Conservation (phyloP, 2,797 vertebrate genomes). For the Alca torda region DNA sequence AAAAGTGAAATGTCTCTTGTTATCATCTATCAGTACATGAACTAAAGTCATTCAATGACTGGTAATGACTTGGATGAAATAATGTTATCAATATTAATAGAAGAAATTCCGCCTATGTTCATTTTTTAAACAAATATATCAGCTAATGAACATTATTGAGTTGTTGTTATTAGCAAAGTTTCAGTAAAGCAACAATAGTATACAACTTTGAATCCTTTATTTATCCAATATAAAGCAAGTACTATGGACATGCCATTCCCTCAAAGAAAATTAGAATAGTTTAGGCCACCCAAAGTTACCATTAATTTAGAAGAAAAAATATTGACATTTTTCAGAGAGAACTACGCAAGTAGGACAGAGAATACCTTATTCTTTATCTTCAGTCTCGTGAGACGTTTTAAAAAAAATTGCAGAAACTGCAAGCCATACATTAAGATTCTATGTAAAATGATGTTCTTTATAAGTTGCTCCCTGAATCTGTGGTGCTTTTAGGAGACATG, state of each 20-base stretch:
- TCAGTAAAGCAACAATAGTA: background rate
- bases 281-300: background rate
- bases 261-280: background rate
- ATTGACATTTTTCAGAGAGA: background rate
- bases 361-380: background rate
- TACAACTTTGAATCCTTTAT: background rate
- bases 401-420: background rate
- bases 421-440: background rate
- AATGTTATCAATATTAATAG: background rate
- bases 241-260: background rate
- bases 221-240: background rate
- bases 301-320: background rate
- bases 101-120: background rate
- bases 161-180: background rate
- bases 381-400: background rate
- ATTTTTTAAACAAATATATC: slow-evolving; percentile 3
- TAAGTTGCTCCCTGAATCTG: background rate
- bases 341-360: background rate
- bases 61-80: background rate
- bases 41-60: background rate
- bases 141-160: background rate
- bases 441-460: background rate
- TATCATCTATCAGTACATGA: background rate
- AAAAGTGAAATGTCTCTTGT: background rate
- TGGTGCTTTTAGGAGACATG: background rate